phyloP scores from a whole-genome alignment of 64 coral and sea anemone genomes.

The Montipora sp. region DNA sequence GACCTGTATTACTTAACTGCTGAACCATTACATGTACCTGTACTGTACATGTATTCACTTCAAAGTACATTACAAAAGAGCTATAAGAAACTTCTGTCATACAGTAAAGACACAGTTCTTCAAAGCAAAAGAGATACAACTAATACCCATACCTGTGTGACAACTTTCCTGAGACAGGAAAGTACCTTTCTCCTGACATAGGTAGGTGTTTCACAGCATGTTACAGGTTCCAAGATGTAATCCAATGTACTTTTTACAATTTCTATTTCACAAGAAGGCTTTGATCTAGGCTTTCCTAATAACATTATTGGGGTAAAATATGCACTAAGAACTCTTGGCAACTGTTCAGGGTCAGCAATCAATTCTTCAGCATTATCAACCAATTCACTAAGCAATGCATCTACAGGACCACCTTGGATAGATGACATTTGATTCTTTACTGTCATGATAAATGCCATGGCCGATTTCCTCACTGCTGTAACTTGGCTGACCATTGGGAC shows the following conservation, averaged over 20 bases:
- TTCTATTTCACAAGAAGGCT: slow-evolving; percentile 55
- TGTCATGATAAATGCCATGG: slow-evolving; percentile 50
- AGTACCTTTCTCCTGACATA: slow-evolving; percentile 56
- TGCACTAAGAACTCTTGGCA: slow-evolving; percentile 36
- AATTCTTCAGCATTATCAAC: slow-evolving; percentile 80
- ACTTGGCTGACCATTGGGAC: slow-evolving; percentile 66
- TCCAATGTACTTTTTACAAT: slow-evolving; percentile 31
- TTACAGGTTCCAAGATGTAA: slow-evolving; percentile 46
- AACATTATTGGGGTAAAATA: not conserved
- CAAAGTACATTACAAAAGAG: not conserved
- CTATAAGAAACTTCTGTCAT: not conserved
- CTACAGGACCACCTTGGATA: slow-evolving; percentile 17
- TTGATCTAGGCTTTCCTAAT: slow-evolving; percentile 13
- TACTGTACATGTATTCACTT: too few relatives aligned
- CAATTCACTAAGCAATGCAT: slow-evolving; percentile 47
- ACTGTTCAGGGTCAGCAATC: slow-evolving; percentile 75
- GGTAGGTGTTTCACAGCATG: slow-evolving; percentile 61
- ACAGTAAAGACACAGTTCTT: not conserved
- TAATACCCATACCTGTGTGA: slow-evolving; percentile 54
- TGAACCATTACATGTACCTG: too few relatives aligned
- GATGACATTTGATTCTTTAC: not conserved
- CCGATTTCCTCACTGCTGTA: slow-evolving; percentile 68
- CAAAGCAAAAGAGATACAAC: not conserved
- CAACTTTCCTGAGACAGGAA: slow-evolving; percentile 48
- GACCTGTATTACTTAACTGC: too few relatives aligned